phyloP scores from a whole-genome alignment of 2,888 invertebrate species.

The Gari tellinella region DNA sequence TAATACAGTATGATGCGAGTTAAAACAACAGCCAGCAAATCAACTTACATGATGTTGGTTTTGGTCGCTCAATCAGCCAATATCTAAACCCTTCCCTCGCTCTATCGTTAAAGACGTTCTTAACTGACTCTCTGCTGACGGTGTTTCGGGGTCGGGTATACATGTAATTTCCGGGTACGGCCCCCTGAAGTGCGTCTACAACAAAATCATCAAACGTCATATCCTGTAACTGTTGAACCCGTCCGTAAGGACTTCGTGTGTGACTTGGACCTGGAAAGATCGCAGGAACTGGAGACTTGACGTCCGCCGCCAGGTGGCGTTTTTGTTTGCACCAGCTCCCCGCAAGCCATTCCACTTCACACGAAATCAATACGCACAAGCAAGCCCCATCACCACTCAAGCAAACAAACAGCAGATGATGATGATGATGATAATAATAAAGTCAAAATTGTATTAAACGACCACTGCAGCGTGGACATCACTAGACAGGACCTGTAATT shows the following conservation, averaged over 20 bases:
- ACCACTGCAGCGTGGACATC: no score
- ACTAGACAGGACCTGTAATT: no score
- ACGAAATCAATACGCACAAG: conserved; percentile 34
- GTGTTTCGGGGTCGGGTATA: conserved; percentile 56
- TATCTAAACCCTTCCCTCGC: conserved; percentile 81
- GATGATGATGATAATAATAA: no score
- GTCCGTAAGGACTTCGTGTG: conserved; percentile 46
- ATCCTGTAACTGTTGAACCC: conserved; percentile 34
- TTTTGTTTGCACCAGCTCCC: no score
- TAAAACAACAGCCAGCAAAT: no score
- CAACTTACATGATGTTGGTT: conserved; percentile 80
- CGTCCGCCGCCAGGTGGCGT: no score
- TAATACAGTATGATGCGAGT: no score
- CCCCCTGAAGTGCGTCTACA: conserved; percentile 64
- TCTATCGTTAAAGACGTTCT: conserved; percentile 74
- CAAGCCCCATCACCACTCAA: background rate
- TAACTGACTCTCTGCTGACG: conserved; percentile 47
- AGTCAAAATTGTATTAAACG: no score
- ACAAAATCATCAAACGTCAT: conserved; percentile 67
- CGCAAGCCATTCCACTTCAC: conserved; percentile 18
- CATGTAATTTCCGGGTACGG: conserved; percentile 64
- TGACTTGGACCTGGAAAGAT: conserved; percentile 53
- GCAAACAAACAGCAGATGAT: no score
- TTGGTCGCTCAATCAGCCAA: conserved; percentile 81
- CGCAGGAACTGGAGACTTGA: conserved; percentile 2